Conservation (phyloP, 2,113 vertebrate genomes). For the Lipophrys pholis region DNA sequence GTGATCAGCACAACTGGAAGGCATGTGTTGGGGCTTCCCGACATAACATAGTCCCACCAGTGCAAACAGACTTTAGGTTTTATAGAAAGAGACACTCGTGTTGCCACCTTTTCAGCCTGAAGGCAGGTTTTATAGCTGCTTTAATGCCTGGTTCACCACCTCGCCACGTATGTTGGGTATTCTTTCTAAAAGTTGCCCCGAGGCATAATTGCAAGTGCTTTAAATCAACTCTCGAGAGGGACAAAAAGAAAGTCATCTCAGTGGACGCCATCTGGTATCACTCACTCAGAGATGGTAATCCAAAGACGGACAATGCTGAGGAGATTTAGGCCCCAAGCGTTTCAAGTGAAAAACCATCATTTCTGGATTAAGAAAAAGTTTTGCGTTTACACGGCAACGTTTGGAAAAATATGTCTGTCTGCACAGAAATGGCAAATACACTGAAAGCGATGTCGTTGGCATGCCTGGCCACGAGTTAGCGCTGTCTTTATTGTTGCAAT, state of each 20-base stretch:
- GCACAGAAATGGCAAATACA: no score
- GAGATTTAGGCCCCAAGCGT: not conserved
- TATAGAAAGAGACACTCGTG: not conserved
- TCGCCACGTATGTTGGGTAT: slow-evolving; percentile 16
- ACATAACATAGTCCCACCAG: not conserved
- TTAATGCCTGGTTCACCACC: slow-evolving; percentile 14
- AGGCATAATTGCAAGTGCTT: slow-evolving; percentile 20
- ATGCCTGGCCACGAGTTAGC: no score
- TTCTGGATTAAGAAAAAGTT: no score
- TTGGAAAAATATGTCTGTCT: no score
- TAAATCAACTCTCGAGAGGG: slow-evolving; percentile 18
- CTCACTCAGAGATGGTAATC: not conserved
- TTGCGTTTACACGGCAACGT: no score
- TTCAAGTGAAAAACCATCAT: no score
- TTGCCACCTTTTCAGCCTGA: slow-evolving; percentile 7
- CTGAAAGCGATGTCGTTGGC: no score
- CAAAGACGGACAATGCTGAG: not conserved
- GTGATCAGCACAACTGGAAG: not conserved
- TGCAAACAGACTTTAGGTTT: not conserved
- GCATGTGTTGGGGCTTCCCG: not conserved
- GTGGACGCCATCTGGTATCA: slow-evolving; percentile 31
- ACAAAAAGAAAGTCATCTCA: not conserved
- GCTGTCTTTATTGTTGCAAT: no score
- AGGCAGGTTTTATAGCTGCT: slow-evolving; percentile 24
- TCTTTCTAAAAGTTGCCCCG: slow-evolving; percentile 18